Conservation (phyloP, 1,140 invertebrate species). For the Sarcophaga bullata region DNA sequence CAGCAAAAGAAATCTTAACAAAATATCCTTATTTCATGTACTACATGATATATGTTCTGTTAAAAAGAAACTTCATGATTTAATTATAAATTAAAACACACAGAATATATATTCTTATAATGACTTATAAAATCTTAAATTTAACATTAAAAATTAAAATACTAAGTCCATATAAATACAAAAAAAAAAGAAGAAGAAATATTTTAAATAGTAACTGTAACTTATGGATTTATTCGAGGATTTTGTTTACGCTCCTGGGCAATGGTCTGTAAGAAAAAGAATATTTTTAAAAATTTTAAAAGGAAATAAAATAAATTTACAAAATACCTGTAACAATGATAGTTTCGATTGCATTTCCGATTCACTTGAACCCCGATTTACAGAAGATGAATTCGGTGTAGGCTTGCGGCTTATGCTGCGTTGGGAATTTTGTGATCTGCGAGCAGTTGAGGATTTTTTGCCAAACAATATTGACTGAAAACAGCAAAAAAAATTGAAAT, state of each 20-base stretch:
- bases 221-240: constrained; percentile 39
- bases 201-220: background rate
- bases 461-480: constrained; percentile 61
- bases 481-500: constrained; percentile 26
- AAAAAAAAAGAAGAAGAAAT: no score
- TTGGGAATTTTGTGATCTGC: constrained; percentile 54
- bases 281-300: background rate
- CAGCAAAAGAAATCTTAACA: no score
- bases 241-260: constrained; percentile 38
- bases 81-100: no score
- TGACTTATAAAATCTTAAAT: no score
- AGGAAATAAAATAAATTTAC: background rate
- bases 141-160: no score
- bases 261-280: constrained; percentile 31
- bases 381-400: constrained; percentile 53
- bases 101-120: no score
- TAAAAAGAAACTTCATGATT: no score
- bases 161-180: no score
- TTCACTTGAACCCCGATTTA: constrained; percentile 53
- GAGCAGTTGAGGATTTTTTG: constrained; percentile 54
- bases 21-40: no score
- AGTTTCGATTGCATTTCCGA: constrained; percentile 53
- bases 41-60: no score
- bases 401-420: constrained; percentile 53
- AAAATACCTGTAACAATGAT: constrained; percentile 53